Conservation (phyloP, 2,113 vertebrate species). For the Notiomystis cincta region DNA sequence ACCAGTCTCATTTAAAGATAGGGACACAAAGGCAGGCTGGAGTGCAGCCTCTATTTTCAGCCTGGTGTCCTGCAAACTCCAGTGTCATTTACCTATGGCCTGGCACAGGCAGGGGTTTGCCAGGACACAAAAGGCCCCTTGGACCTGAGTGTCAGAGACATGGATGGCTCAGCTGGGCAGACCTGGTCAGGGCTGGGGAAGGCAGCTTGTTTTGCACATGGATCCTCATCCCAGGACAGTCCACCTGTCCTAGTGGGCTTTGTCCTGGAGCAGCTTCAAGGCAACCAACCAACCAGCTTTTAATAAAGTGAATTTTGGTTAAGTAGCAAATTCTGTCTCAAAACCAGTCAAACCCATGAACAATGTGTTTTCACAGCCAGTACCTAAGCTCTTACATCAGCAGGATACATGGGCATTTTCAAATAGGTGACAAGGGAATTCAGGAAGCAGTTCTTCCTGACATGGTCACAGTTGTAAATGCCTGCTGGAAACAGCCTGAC, state of each 20-base stretch:
- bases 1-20: background rate
- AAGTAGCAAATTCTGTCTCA: background rate
- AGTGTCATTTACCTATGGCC: background rate
- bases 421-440: background rate
- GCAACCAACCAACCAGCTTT: background rate
- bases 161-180: background rate
- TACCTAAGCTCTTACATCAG: background rate
- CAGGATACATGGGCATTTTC: background rate
- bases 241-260: background rate
- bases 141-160: background rate
- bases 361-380: background rate
- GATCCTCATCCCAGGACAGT: background rate
- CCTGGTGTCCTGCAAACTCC: background rate
- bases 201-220: background rate
- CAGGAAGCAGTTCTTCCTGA: background rate
- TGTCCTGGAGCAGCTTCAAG: background rate
- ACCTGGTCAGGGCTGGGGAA: background rate
- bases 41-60: background rate
- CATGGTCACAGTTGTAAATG: rapidly evolving
- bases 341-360: background rate
- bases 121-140: background rate
- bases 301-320: background rate
- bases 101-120: background rate
- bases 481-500: background rate
- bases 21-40: background rate